These are phyloP conservation scores for Perithous albicinctus DNA, from an alignment of 2,888 invertebrate genomes.

Conservation along the genomic window DNA sequence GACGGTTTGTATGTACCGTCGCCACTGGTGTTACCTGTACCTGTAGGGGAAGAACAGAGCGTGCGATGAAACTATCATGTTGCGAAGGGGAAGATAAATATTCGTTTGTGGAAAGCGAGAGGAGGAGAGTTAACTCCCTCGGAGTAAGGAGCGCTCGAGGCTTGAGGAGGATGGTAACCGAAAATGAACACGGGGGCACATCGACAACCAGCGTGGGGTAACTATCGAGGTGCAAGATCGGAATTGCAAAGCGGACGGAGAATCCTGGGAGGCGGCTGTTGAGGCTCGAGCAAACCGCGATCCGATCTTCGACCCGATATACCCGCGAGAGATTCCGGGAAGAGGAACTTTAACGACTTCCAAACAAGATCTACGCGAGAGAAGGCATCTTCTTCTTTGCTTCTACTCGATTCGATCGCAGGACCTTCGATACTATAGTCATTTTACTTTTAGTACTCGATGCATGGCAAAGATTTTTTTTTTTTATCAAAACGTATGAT, in stretches of 20 bases:
- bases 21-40: conserved; percentile 97
- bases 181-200: conserved; percentile 73
- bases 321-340: conserved; percentile 81
- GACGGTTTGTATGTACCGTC: conserved; percentile 99
- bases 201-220: conserved; percentile 74
- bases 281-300: conserved; percentile 68
- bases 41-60: conserved; percentile 85
- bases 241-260: conserved; percentile 83
- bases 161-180: conserved; percentile 61
- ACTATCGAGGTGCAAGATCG: conserved; percentile 83
- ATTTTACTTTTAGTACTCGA: neutral
- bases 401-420: conserved; percentile 21
- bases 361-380: conserved; percentile 82
- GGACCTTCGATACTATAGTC: conserved; percentile 18
- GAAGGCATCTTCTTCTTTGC: conserved; percentile 70
- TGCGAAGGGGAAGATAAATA: neutral
- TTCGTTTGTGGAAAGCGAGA: conserved; percentile 4
- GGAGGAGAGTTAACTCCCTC: neutral
- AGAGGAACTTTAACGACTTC: conserved; percentile 83
- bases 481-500: neutral
- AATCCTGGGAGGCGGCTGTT: conserved; percentile 76
- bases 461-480: neutral
- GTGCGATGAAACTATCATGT: conserved; percentile 41
- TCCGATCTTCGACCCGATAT: conserved; percentile 81
- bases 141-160: conserved; percentile 1